Conservation (phyloP, 2,888 invertebrate genomes). For the Dryadula phaetusa region DNA sequence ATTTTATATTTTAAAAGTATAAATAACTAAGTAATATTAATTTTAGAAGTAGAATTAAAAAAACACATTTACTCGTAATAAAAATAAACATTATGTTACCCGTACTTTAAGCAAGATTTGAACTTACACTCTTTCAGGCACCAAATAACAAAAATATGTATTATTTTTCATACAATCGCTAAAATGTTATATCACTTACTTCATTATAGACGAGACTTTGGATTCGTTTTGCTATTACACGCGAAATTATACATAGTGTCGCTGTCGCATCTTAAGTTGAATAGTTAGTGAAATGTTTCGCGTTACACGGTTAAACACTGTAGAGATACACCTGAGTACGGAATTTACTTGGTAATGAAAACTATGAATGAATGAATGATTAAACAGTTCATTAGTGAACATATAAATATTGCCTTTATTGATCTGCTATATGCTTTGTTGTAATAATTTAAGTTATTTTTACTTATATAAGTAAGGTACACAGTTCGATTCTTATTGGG, state of each 20-base stretch:
- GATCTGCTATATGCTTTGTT: background rate
- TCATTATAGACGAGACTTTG: slow-evolving; percentile 23
- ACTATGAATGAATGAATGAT: slow-evolving; percentile 17
- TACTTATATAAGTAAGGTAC: background rate
- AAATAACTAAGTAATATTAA: no score
- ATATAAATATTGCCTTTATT: background rate
- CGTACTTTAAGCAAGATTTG: no score
- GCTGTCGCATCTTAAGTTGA: slow-evolving; percentile 28
- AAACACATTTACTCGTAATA: no score
- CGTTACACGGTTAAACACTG: slow-evolving; percentile 25
- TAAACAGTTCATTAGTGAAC: slow-evolving; percentile 22
- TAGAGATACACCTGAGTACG: slow-evolving; percentile 6
- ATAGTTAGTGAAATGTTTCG: slow-evolving; percentile 20
- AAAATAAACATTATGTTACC: no score
- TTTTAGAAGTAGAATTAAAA: no score
- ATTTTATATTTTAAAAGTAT: no score
- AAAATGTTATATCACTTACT: background rate
- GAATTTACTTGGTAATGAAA: slow-evolving; percentile 20
- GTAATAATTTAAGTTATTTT: background rate
- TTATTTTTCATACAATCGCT: no score
- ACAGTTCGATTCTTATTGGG: background rate
- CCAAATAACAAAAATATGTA: no score
- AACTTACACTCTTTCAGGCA: no score
- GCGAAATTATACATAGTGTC: slow-evolving; percentile 25
- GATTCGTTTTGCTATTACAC: slow-evolving; percentile 25